Conservation (phyloP, 2,797 vertebrate species). For the Kryptolebias ocellatus region DNA sequence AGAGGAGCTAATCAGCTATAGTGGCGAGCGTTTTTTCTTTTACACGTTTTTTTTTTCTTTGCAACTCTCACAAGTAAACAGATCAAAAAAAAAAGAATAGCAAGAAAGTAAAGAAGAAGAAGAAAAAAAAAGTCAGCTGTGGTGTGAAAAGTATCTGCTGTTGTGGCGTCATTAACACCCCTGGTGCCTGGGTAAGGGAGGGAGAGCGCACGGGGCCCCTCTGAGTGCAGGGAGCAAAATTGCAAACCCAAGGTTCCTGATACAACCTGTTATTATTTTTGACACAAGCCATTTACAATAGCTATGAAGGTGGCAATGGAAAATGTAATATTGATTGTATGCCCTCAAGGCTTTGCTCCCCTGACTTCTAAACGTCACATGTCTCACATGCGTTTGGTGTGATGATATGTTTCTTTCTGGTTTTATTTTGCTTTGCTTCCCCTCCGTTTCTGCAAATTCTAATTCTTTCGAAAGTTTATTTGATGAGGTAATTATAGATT, state of each 20-base stretch:
- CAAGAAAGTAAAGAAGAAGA: slow-evolving; percentile 2
- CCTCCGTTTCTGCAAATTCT: slow-evolving; percentile 64
- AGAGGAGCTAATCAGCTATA: slow-evolving; percentile 60
- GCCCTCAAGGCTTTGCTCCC: slow-evolving; percentile 84
- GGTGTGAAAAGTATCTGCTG: slow-evolving; percentile 72
- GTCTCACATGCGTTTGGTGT: slow-evolving; percentile 73
- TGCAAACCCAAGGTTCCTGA: slow-evolving; percentile 88
- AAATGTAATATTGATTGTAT: slow-evolving; percentile 89
- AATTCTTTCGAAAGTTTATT: slow-evolving; percentile 62
- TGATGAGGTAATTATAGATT: slow-evolving; percentile 77
- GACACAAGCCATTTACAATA: slow-evolving; percentile 90
- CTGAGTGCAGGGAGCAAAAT: slow-evolving; percentile 81
- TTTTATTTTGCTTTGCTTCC: slow-evolving; percentile 55
- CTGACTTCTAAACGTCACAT: slow-evolving; percentile 79
- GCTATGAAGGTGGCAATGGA: slow-evolving; percentile 88
- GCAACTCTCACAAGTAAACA: slow-evolving; percentile 59
- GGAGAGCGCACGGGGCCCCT: slow-evolving; percentile 73
- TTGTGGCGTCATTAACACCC: slow-evolving; percentile 78
- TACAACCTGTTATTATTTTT: slow-evolving; percentile 90
- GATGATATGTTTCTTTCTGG: slow-evolving; percentile 69
- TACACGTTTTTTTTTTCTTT: slow-evolving; percentile 47
- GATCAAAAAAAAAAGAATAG: slow-evolving; percentile 68
- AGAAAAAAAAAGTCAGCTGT: slow-evolving; percentile 40
- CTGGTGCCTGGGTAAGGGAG: slow-evolving; percentile 62
- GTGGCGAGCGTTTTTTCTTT: slow-evolving; percentile 44